A percentile compares a stretch with the other conserved stretches of the same genome.
phyloP scores from a whole-genome alignment of 2,888 invertebrate genomes.

The Cylindroiulus punctatus region DNA sequence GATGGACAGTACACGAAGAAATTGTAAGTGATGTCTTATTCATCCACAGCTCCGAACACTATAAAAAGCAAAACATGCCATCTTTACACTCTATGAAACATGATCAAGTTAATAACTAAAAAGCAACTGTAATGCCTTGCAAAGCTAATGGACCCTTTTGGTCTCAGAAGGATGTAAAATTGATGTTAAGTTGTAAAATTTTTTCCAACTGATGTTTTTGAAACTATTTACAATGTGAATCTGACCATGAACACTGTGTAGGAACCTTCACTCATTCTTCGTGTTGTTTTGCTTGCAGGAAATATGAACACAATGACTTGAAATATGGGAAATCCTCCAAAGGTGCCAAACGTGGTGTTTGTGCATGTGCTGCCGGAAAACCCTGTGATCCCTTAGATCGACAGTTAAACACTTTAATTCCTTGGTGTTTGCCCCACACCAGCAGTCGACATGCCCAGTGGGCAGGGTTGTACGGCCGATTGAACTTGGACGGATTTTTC shows the following conservation, averaged over 20 bases:
- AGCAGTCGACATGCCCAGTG: constrained; percentile 86
- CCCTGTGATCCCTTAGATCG: constrained; percentile 77
- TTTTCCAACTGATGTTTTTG: neutral
- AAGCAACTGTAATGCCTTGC: too few species aligned
- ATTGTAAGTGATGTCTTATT: constrained; percentile 67
- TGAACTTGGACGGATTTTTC: constrained; percentile 86
- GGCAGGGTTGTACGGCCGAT: constrained; percentile 83
- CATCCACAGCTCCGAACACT: too few species aligned
- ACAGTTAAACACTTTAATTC: constrained; percentile 84
- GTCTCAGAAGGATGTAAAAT: too few species aligned
- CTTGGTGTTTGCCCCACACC: constrained; percentile 90
- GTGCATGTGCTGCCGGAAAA: constrained; percentile 73
- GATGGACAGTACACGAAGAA: constrained; percentile 76
- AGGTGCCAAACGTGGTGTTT: constrained; percentile 77
- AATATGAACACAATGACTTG: constrained; percentile 71
- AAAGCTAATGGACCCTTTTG: too few species aligned
- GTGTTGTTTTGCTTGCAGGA: constrained; percentile 64
- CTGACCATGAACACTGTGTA: too few species aligned
- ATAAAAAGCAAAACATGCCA: too few species aligned
- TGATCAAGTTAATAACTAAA: too few species aligned
- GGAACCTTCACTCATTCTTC: neutral
- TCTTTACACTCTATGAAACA: too few species aligned
- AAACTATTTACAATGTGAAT: neutral
- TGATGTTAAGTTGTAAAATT: too few species aligned
- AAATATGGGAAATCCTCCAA: constrained; percentile 69